A percentile compares a stretch with the other conserved stretches of the same genome.
These are phyloP conservation scores for Campoletis sonorensis DNA, from an alignment of 1,140 invertebrate genomes.

Conservation along the genomic window DNA sequence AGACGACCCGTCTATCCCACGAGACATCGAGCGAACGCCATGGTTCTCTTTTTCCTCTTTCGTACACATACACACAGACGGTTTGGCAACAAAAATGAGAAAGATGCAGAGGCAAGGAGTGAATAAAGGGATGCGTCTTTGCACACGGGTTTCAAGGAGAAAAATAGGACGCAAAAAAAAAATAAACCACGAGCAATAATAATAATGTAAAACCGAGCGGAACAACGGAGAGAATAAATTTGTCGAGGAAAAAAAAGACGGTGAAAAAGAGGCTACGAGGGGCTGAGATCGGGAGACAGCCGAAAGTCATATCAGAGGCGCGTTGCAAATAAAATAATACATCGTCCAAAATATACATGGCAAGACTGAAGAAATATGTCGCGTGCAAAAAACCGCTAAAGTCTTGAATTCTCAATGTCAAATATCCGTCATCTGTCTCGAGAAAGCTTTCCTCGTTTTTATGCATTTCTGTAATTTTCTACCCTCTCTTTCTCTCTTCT, in stretches of 20 bases:
- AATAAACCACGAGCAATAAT: constrained; percentile 47
- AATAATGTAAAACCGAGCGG: constrained; percentile 20
- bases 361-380: constrained; percentile 12
- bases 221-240: constrained; percentile 5
- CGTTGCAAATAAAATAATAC: constrained; percentile 64
- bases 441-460: background rate
- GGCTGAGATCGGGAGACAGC: constrained; percentile 27
- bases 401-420: constrained; percentile 51
- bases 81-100: constrained; percentile 22
- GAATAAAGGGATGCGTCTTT: constrained; percentile 27
- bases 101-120: background rate
- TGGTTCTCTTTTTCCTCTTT: constrained; percentile 6
- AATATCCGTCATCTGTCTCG: constrained; percentile 26
- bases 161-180: constrained; percentile 33
- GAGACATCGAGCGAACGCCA: constrained; percentile 50
- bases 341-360: constrained; percentile 41
- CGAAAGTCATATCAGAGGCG: constrained; percentile 19
- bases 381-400: background rate
- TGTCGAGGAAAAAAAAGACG: background rate
- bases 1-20: constrained; percentile 65
- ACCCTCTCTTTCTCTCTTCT: background rate
- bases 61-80: background rate
- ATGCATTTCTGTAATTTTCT: background rate
- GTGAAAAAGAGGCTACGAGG: background rate
- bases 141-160: background rate